phyloP scores from a whole-genome alignment of 2,113 vertebrate genomes.

The Ptyas mucosa region DNA sequence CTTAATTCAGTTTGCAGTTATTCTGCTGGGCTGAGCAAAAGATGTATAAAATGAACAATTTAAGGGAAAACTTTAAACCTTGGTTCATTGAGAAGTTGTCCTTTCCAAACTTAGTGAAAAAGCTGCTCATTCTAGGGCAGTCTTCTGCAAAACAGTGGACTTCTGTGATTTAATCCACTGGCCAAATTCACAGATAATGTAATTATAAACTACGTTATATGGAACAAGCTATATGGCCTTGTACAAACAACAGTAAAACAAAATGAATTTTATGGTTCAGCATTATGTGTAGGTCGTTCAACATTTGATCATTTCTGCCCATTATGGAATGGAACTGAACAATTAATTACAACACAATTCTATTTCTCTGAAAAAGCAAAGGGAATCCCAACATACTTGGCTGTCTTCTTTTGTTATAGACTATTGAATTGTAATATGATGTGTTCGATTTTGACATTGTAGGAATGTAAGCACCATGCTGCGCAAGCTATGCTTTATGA shows the following conservation, averaged over 20 bases:
- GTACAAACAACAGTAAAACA: neutral
- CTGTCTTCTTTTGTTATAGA: neutral
- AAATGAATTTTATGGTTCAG: neutral
- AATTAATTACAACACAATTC: neutral
- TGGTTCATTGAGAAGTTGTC: slow-evolving; percentile 41
- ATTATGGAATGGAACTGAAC: neutral
- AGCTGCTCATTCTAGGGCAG: neutral
- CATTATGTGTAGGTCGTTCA: neutral
- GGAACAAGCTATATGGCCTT: neutral
- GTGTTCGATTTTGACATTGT: neutral
- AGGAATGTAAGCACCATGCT: neutral
- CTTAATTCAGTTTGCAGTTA: slow-evolving; percentile 52
- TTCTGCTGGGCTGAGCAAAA: slow-evolving; percentile 49
- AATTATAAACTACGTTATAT: neutral
- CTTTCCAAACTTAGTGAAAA: slow-evolving; percentile 39
- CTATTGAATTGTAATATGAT: neutral
- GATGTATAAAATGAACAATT: slow-evolving; percentile 36
- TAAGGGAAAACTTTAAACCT: slow-evolving; percentile 31
- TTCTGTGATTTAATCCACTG: slow-evolving; percentile 9
- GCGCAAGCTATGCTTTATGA: neutral
- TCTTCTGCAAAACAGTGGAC: neutral
- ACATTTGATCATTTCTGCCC: slow-evolving; percentile 16
- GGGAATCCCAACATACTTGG: neutral
- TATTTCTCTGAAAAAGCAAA: neutral
- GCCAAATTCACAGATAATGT: neutral